These are phyloP conservation scores for Halcyon chelicuti DNA, from an alignment of 2,797 vertebrate species.

Conservation along the genomic window DNA sequence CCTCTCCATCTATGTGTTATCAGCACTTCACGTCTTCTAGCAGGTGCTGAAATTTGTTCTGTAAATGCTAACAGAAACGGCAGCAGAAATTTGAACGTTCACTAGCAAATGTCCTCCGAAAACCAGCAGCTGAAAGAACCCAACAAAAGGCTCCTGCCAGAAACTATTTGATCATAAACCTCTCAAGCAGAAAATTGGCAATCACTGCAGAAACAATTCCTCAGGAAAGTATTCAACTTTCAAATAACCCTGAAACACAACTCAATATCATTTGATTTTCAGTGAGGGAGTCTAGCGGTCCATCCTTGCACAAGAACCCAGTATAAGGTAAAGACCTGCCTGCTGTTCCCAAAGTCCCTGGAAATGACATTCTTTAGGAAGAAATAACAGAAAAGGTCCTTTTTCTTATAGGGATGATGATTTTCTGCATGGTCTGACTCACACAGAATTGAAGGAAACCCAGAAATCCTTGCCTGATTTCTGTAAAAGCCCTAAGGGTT, in stretches of 20 bases:
- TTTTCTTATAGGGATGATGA: background rate
- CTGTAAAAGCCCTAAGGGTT: background rate
- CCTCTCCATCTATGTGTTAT: constrained; percentile 40
- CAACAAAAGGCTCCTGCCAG: constrained; percentile 65
- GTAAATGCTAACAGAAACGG: constrained; percentile 71
- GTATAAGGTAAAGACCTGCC: background rate
- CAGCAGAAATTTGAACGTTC: constrained; percentile 58
- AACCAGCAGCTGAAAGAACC: constrained; percentile 62
- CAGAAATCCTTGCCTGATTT: background rate
- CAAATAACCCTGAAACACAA: constrained; percentile 76
- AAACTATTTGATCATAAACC: constrained; percentile 79
- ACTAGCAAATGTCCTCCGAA: constrained; percentile 41
- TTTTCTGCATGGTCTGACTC: background rate
- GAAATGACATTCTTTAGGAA: background rate
- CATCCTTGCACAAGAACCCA: background rate
- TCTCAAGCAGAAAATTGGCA: constrained; percentile 84
- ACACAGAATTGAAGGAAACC: background rate
- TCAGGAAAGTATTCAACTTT: constrained; percentile 80
- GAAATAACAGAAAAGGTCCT: background rate
- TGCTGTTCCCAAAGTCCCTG: background rate
- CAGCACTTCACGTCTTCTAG: constrained; percentile 55
- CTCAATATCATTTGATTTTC: constrained; percentile 65
- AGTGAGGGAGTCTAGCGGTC: background rate
- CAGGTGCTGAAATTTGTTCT: constrained; percentile 67
- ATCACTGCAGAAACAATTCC: constrained; percentile 79